Evolutionary conservation across 2,797 vertebrate species (phyloP).

Genomic region (Phrynocephalus forsythii): DNA sequence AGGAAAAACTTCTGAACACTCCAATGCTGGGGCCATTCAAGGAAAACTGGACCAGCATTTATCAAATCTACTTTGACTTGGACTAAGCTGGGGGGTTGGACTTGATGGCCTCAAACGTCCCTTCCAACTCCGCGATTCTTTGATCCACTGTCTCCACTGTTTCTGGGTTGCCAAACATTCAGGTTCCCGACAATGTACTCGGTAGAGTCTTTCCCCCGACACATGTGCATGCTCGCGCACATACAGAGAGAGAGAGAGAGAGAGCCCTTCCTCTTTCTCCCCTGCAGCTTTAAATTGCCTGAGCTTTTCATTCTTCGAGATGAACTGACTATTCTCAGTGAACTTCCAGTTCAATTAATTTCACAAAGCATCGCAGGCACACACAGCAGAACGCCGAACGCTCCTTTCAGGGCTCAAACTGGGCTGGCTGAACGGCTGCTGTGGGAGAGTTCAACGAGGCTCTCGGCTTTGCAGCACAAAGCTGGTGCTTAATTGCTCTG

Average conservation of each 20-base stretch:
- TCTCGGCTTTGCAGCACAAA: neutral
- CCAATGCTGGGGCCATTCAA: neutral
- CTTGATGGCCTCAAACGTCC: neutral
- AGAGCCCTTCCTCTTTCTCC: neutral
- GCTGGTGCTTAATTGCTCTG: conserved; percentile 5
- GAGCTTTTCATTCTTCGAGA: conserved; percentile 35
- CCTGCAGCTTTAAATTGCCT: conserved; percentile 13
- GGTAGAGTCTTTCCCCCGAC: conserved; percentile 25
- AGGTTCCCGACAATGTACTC: conserved; percentile 25
- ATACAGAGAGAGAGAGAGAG: neutral
- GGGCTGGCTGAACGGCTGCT: conserved; percentile 9
- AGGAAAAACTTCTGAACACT: neutral
- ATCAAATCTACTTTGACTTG: neutral
- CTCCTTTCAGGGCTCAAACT: conserved; percentile 16
- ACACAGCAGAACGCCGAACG: neutral
- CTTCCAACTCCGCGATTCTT: neutral
- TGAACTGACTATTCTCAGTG: conserved; percentile 22
- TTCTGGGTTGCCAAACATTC: conserved; percentile 51
- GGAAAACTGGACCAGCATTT: neutral
- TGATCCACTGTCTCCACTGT: neutral
- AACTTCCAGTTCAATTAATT: conserved; percentile 45
- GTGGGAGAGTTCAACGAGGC: neutral
- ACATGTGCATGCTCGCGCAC: neutral
- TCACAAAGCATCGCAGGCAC: conserved; percentile 26
- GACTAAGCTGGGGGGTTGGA: neutral